Evolutionary conservation across 2,113 vertebrate genomes (phyloP), one percentile per base, ranked within the genome.

Genomic region (Pitta sordida): DNA sequence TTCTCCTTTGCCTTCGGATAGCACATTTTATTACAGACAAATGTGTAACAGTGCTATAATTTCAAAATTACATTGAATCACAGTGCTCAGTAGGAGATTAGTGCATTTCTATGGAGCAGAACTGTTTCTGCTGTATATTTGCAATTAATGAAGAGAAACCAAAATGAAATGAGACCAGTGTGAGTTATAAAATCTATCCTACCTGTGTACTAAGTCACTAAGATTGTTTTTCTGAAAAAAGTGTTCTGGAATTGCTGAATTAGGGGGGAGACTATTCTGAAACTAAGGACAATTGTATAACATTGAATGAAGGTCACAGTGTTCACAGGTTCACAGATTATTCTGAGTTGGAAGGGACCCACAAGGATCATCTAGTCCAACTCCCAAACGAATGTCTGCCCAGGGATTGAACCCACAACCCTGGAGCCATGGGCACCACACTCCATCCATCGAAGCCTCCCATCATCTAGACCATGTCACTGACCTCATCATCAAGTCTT

Each of bases 61-160:
- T 95, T 93, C 63, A 94, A 93, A 93, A 96, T 90, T 18, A 46
- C 63, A 80, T 91, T 16, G 5, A 91, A 81, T 90, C 63, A 69
- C 53, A 81, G 34, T 59, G 39, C 88, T 83, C 36, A 1, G 86
- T 88, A 68, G 93, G 93, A 95, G 67, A 76, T 93, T 90, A 91
- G 76, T 90, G 64, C 64, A 59, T 90, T 96, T 94, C 71, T 88
- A 21, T 70, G 59, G 63, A 90, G 92, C 55, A 94, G 85, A 94
- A 94, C 55, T 67, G 26, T 88, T 94, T 96, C 78, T 90, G 65
- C 86, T 90, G 67, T 96, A 64, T 94, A 74, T 94, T 77, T 88
- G 86, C 85, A 95, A 93, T 93, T 96, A 96, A 96, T 95, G 95
- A 93, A 93, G 92, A 94, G 76, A 94, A 96, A 93, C 79, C 64